Percentiles rank a stretch among this genome's conserved stretches.
Evolutionary conservation across 2,797 vertebrate genomes (phyloP).

Genomic region (Morus bassanus): DNA sequence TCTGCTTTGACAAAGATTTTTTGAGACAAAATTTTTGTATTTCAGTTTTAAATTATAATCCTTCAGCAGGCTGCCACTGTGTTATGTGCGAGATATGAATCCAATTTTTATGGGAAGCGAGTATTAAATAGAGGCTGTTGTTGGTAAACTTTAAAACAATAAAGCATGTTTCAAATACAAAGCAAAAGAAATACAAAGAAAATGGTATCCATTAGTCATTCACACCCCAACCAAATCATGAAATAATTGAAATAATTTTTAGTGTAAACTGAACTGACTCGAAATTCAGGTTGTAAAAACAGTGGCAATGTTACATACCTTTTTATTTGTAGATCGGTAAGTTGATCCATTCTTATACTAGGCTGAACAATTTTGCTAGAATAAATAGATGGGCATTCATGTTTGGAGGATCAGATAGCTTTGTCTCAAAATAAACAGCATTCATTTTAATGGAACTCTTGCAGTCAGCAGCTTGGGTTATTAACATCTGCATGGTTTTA

Average conservation of each 20-base stretch:
- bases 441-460: background rate
- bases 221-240: background rate
- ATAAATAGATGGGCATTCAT: background rate
- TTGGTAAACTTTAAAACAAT: background rate
- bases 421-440: background rate
- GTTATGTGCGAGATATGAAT: background rate
- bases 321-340: background rate
- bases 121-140: background rate
- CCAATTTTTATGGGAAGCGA: background rate
- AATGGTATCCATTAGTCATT: background rate
- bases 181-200: background rate
- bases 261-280: background rate
- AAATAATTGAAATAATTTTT: background rate
- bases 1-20: background rate
- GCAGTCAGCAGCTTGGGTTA: background rate
- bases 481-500: background rate
- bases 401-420: background rate
- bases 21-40: background rate
- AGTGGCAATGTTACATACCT: background rate
- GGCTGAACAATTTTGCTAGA: background rate
- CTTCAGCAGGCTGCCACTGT: background rate
- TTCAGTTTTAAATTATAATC: background rate
- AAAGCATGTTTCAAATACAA: background rate
- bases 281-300: background rate
- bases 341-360: background rate